These are phyloP conservation scores for Drosophila bipectinata DNA, from an alignment of 1,140 invertebrate species.

Conservation along the genomic window DNA sequence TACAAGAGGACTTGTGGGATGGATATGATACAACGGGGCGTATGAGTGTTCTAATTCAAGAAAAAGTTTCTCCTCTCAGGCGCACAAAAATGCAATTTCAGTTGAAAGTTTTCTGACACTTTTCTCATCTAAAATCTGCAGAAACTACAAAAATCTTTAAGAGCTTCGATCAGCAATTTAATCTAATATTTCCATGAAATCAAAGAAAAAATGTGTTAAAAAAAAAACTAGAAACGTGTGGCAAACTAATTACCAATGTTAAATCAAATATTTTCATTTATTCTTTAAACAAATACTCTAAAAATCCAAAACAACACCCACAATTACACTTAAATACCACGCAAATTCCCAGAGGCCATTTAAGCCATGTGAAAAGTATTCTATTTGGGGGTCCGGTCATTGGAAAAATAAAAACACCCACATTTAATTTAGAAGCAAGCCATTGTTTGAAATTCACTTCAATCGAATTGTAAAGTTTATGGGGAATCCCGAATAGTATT, in stretches of 20 bases:
- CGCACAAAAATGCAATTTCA: background rate
- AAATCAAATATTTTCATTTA: background rate
- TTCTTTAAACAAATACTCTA: slow-evolving; percentile 13
- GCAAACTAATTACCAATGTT: background rate
- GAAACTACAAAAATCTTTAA: background rate
- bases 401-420: slow-evolving; percentile 23
- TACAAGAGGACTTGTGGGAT: slow-evolving; percentile 8
- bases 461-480: slow-evolving; percentile 61
- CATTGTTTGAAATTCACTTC: slow-evolving; percentile 52
- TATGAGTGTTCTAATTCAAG: slow-evolving; percentile 10
- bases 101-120: slow-evolving; percentile 5
- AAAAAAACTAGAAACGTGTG: background rate
- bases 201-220: background rate
- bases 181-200: background rate
- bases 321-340: slow-evolving; percentile 17
- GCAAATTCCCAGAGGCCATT: slow-evolving; percentile 12
- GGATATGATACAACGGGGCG: background rate
- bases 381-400: background rate
- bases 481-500: slow-evolving; percentile 42
- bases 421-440: slow-evolving; percentile 16
- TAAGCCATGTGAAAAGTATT: slow-evolving; percentile 12
- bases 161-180: background rate
- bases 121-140: background rate
- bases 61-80: slow-evolving; percentile 15
- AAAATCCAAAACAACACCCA: slow-evolving; percentile 2